phyloP scores from a whole-genome alignment of 2,797 vertebrate genomes.

The Harpagifer antarcticus region DNA sequence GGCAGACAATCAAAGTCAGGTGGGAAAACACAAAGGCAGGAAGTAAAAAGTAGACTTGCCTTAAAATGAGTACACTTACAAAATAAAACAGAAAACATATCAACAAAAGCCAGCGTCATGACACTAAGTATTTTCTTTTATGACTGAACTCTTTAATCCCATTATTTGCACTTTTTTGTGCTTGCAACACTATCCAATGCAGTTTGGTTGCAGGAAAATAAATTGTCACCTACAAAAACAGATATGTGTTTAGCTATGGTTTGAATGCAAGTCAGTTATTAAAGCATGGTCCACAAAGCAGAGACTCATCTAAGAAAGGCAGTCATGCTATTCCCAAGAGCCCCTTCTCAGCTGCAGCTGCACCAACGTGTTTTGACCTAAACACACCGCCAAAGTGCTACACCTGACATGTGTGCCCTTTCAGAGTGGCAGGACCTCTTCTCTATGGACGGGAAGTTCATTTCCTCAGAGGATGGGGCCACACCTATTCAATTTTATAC shows the following conservation, averaged over 20 bases:
- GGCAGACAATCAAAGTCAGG: no score
- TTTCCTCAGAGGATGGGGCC: constrained; percentile 68
- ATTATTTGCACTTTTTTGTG: background rate
- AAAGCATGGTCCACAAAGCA: constrained; percentile 31
- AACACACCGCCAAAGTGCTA: constrained; percentile 30
- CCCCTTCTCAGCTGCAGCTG: constrained; percentile 59
- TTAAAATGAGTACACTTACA: no score
- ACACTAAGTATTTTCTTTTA: background rate
- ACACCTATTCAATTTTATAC: constrained; percentile 45
- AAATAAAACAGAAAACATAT: no score
- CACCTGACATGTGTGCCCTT: constrained; percentile 65
- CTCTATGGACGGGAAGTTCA: constrained; percentile 63
- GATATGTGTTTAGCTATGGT: constrained; percentile 18
- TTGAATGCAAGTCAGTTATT: constrained; percentile 18
- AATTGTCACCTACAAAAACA: constrained; percentile 7
- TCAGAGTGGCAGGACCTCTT: constrained; percentile 49
- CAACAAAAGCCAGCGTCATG: no score
- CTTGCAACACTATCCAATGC: background rate
- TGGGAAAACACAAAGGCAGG: no score
- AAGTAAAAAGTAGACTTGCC: no score
- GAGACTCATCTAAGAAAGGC: constrained; percentile 43
- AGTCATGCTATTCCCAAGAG: constrained; percentile 53
- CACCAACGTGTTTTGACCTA: constrained; percentile 56
- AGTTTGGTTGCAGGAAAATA: background rate
- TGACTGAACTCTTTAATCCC: background rate